Conservation (phyloP, 1,140 invertebrate species). For the Apolygus lucorum region DNA sequence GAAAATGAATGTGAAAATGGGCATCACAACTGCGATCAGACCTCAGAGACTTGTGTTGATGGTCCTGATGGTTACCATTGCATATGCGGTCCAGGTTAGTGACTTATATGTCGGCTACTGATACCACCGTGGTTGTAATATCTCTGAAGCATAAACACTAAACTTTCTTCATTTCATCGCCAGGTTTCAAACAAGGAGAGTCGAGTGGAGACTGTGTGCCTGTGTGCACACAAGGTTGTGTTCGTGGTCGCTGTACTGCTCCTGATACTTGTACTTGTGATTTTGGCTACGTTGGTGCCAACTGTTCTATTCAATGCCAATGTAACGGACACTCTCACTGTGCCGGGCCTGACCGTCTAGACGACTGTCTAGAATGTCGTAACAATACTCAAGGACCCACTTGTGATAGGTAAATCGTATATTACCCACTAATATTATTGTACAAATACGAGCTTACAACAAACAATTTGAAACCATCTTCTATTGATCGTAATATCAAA, state of each 20-base stretch:
- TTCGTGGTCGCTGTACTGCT: constrained; percentile 72
- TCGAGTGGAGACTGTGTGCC: constrained; percentile 11
- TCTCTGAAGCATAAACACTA: no score
- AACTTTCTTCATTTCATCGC: background rate
- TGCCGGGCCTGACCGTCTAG: constrained; percentile 69
- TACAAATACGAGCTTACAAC: background rate
- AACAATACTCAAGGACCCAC: constrained; percentile 70
- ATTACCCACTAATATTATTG: background rate
- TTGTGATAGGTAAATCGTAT: background rate
- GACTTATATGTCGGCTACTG: no score
- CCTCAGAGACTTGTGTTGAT: constrained; percentile 78
- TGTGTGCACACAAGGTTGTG: constrained; percentile 61
- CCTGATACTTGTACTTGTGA: constrained; percentile 82
- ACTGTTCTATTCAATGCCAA: constrained; percentile 86
- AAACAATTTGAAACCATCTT: background rate
- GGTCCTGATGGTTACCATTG: constrained; percentile 68
- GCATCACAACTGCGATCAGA: constrained; percentile 79
- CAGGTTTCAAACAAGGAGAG: constrained; percentile 6
- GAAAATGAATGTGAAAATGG: constrained; percentile 90
- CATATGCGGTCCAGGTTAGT: constrained; percentile 67
- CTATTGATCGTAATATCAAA: no score
- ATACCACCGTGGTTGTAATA: constrained; percentile 42
- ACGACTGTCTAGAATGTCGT: constrained; percentile 73
- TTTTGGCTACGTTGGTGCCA: constrained; percentile 89
- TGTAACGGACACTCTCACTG: constrained; percentile 93